Percentiles rank a stretch among this genome's conserved stretches.
phyloP scores from a whole-genome alignment of 92 coral and sea anemone genomes.

The Palythoa grandiflora region DNA sequence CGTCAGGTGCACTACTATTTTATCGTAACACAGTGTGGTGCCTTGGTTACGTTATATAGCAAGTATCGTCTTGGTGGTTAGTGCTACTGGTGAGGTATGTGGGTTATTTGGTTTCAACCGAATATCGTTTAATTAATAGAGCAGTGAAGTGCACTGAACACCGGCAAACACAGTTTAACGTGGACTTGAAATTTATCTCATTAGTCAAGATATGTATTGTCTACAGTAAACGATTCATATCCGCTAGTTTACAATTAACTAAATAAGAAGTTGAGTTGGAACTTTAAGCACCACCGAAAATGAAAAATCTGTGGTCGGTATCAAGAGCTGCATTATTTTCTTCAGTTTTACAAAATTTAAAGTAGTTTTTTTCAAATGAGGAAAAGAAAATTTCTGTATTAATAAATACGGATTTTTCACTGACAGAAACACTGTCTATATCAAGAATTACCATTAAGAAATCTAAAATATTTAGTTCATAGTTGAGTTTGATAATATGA shows the following conservation, averaged over 20 bases:
- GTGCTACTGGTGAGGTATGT: neutral
- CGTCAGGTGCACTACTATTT: neutral
- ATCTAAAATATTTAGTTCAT: neutral
- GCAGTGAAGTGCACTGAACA: slow-evolving; percentile 11
- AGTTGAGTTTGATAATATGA: neutral
- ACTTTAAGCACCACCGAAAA: neutral
- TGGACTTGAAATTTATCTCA: slow-evolving; percentile 8
- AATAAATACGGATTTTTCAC: neutral
- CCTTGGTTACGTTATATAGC: neutral
- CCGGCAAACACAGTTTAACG: neutral
- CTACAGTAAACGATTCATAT: neutral
- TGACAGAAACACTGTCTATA: neutral
- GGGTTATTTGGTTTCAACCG: neutral
- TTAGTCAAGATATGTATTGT: neutral
- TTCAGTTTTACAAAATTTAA: neutral
- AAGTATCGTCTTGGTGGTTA: neutral
- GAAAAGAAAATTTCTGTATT: no score
- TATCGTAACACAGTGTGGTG: neutral
- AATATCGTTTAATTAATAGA: neutral
- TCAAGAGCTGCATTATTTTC: neutral
- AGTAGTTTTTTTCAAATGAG: neutral
- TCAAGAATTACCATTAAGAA: neutral
- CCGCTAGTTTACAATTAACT: neutral
- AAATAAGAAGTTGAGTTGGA: neutral
- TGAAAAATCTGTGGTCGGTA: neutral